A percentile compares a stretch with the other conserved stretches of the same genome.
These are phyloP conservation scores for Cassiopea andromeda DNA, from an alignment of 30 jellyfish, hydroid and myxozoan genomes.

Conservation along the genomic window DNA sequence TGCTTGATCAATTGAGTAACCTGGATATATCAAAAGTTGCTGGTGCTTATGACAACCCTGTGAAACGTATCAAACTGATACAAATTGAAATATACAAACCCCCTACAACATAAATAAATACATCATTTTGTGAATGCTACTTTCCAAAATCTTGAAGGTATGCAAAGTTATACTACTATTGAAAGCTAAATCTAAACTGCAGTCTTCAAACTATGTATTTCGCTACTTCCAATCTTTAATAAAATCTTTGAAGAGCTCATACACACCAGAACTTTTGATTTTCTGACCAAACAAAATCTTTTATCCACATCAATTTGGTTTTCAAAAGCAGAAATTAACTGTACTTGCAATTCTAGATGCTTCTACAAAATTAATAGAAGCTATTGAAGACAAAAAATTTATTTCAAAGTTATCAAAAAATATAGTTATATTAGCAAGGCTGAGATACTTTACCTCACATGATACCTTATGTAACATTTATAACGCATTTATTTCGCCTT, in stretches of 20 bases:
- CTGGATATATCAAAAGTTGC: constrained; percentile 43
- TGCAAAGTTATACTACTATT: constrained; percentile 32
- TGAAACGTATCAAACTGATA: constrained; percentile 12
- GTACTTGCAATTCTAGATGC: constrained; percentile 28
- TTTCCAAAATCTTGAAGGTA: constrained; percentile 25
- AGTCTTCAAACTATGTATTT: constrained; percentile 28
- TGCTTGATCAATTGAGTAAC: constrained; percentile 35
- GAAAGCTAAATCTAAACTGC: constrained; percentile 40
- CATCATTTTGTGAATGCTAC: constrained; percentile 43
- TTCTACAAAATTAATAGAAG: constrained; percentile 23
- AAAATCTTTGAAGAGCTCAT: constrained; percentile 37
- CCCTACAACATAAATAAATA: constrained; percentile 27
- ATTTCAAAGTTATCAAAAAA: constrained; percentile 25
- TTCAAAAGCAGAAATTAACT: constrained; percentile 48
- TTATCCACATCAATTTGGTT: constrained; percentile 45
- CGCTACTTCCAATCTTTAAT: constrained; percentile 20
- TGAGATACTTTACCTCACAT: constrained; percentile 28
- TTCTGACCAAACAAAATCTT: constrained; percentile 20
- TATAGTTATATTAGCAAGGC: constrained; percentile 23
- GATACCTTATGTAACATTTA: constrained; percentile 1
- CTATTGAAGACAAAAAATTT: constrained; percentile 17
- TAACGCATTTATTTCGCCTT: constrained; percentile 39
- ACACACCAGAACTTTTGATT: constrained; percentile 12
- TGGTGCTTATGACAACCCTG: constrained; percentile 37
- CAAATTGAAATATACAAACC: constrained; percentile 21